Percentiles rank a stretch among this genome's conserved stretches.
Evolutionary conservation across 2,888 invertebrate genomes (phyloP).

Genomic region (Bedellia somnulentella): DNA sequence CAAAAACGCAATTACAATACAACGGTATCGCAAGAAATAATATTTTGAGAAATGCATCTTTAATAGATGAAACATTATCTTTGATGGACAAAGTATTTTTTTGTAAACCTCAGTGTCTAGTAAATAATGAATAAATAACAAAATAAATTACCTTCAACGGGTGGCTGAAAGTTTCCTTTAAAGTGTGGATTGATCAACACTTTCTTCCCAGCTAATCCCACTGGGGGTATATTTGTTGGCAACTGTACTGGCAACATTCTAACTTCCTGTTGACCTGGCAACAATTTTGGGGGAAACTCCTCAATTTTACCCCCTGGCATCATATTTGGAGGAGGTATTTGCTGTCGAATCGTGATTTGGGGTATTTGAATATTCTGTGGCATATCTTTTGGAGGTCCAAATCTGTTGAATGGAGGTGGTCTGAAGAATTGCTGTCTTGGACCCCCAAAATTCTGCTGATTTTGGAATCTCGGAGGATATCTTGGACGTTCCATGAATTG

Average conservation of each 20-base stretch:
- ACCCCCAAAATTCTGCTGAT: slow-evolving; percentile 1
- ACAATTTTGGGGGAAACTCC: slow-evolving; percentile 7
- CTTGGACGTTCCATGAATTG: slow-evolving; percentile 4
- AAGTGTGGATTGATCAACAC: slow-evolving; percentile 71
- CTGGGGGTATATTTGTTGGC: slow-evolving; percentile 27
- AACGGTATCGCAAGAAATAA: no score
- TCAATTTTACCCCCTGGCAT: slow-evolving; percentile 9
- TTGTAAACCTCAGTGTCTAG: neutral
- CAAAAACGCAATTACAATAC: no score
- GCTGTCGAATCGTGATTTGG: slow-evolving; percentile 34
- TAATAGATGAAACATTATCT: no score
- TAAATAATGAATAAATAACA: neutral
- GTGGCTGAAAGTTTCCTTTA: slow-evolving; percentile 61
- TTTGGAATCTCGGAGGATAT: neutral
- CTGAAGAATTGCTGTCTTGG: neutral
- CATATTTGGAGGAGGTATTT: slow-evolving; percentile 16
- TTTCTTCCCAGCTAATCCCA: slow-evolving; percentile 56
- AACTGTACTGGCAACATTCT: slow-evolving; percentile 40
- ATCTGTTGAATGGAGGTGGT: slow-evolving; percentile 3
- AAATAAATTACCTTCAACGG: slow-evolving; percentile 44
- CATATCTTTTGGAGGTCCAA: slow-evolving; percentile 1
- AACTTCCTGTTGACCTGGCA: slow-evolving; percentile 24
- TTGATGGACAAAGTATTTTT: no score
- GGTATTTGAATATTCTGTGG: slow-evolving; percentile 18
- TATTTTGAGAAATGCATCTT: no score